A percentile compares a stretch with the other conserved stretches of the same genome.
Conservation (phyloP, 2,797 vertebrate genomes). For the Valencia hispanica region DNA sequence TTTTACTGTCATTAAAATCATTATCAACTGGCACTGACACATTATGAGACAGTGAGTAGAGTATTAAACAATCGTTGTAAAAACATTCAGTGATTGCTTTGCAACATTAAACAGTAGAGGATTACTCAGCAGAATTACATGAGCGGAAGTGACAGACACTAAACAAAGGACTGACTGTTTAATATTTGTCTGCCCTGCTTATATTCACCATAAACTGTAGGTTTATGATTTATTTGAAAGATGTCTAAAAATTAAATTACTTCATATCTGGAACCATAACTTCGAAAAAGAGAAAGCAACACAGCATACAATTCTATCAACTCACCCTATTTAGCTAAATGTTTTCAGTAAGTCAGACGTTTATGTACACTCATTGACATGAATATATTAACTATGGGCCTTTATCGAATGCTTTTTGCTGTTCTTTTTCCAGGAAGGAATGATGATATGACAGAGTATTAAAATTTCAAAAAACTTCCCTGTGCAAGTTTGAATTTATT, state of each 20-base stretch:
- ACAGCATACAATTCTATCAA: not conserved
- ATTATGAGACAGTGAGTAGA: conserved; percentile 23
- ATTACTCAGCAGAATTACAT: conserved; percentile 19
- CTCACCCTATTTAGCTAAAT: not conserved
- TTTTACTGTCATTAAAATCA: conserved; percentile 27
- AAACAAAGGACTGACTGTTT: not conserved
- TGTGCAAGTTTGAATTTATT: not conserved
- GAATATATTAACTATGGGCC: not conserved
- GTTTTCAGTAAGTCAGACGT: not conserved
- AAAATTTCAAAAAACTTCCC: too few relatives aligned
- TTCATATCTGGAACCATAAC: conserved; percentile 4
- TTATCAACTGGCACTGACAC: conserved; percentile 33
- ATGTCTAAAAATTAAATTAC: not conserved
- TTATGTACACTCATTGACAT: not conserved
- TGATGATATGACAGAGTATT: not conserved
- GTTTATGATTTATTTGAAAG: not conserved
- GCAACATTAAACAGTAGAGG: conserved; percentile 15
- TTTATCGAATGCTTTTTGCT: not conserved
- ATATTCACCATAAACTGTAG: not conserved
- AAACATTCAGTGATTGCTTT: conserved; percentile 28
- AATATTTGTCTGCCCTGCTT: conserved; percentile 2
- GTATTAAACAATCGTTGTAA: conserved; percentile 22
- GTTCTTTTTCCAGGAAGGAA: not conserved
- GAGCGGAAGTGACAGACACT: conserved; percentile 15
- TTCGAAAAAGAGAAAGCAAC: not conserved